These are phyloP conservation scores for Cosmia trapezina DNA, from an alignment of 2,888 invertebrate genomes.

Conservation along the genomic window DNA sequence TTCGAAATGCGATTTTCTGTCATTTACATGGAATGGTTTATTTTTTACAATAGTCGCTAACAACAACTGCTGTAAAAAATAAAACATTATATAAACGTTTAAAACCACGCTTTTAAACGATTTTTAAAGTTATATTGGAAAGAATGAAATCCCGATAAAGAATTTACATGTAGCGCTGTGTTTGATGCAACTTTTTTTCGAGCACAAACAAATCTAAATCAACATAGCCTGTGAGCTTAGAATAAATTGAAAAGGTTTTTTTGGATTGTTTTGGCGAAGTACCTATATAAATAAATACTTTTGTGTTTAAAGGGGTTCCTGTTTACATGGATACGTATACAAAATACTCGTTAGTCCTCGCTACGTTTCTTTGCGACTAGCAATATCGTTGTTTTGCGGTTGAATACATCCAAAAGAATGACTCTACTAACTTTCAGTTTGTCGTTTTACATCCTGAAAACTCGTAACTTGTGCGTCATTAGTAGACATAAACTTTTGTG, in stretches of 20 bases:
- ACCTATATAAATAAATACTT: not conserved
- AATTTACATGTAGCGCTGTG: not conserved
- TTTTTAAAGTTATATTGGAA: not conserved
- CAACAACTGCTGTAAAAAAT: too few relatives aligned
- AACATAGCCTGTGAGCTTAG: conserved; percentile 8
- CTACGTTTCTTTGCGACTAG: not conserved
- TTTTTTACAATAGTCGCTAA: not conserved
- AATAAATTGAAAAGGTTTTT: conserved; percentile 31
- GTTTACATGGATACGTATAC: conserved; percentile 4
- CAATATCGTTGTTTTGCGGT: not conserved
- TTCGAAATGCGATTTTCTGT: not conserved
- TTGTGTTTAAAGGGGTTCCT: not conserved
- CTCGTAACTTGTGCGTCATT: conserved; percentile 1
- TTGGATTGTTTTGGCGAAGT: not conserved
- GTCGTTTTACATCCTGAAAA: conserved; percentile 4
- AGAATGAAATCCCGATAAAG: not conserved
- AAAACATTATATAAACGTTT: not conserved
- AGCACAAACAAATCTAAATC: conserved; percentile 15
- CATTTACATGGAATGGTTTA: not conserved
- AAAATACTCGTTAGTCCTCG: not conserved
- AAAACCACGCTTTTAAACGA: not conserved
- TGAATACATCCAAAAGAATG: not conserved
- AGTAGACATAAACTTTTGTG: conserved; percentile 9
- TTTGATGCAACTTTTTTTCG: conserved; percentile 7
- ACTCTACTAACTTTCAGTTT: conserved; percentile 13